These are phyloP conservation scores for Molossus alvarezi DNA, from an alignment of 2,797 vertebrate species.

Conservation along the genomic window DNA sequence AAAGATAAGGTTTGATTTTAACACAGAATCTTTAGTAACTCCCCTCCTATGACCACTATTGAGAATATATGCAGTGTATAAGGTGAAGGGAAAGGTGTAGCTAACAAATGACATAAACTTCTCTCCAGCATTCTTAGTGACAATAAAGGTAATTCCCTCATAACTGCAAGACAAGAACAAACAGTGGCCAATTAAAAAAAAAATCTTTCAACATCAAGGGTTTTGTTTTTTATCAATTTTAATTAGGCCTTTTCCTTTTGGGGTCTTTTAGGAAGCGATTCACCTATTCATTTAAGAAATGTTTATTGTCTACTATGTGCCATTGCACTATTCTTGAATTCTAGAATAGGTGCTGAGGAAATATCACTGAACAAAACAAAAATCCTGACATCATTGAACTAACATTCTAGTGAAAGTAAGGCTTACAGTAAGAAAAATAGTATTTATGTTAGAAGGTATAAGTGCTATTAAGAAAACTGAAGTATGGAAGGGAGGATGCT, in stretches of 20 bases:
- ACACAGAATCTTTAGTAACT: neutral
- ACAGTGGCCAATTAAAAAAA: neutral
- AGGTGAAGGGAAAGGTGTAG: neutral
- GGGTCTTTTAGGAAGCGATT: slow-evolving; percentile 3
- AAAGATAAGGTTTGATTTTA: neutral
- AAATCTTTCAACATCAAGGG: slow-evolving; percentile 41
- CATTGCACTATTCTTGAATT: neutral
- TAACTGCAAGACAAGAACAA: slow-evolving; percentile 43
- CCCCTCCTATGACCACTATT: neutral
- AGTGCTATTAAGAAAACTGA: slow-evolving; percentile 50
- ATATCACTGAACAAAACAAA: slow-evolving; percentile 1
- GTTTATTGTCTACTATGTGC: neutral
- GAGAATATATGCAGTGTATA: neutral
- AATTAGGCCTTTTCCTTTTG: neutral
- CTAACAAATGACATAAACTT: slow-evolving; percentile 22
- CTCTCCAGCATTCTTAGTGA: neutral
- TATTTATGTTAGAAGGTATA: neutral
- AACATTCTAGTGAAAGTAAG: neutral
- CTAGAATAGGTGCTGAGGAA: neutral
- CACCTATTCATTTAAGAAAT: slow-evolving; percentile 25
- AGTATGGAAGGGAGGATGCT: neutral
- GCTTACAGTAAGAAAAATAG: neutral
- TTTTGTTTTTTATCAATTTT: slow-evolving; percentile 31
- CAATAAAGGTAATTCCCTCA: neutral
- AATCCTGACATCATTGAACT: neutral